Evolutionary conservation across 1,140 invertebrate genomes (phyloP), one percentile per base, ranked within the genome.

Genomic region (Lasioglossum albipes): DNA sequence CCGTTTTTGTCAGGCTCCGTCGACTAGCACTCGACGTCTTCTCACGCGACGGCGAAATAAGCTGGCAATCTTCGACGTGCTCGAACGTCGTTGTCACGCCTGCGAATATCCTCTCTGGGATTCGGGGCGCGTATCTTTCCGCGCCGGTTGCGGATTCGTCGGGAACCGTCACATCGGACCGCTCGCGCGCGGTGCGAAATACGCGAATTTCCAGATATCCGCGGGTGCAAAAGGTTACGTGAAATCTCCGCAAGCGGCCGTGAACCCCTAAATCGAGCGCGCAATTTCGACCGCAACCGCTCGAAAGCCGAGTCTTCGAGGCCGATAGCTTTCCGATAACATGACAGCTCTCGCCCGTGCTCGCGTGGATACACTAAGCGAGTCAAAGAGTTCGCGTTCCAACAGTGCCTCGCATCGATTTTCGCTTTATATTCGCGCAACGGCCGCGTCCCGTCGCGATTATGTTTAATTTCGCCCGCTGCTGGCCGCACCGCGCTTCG

Each of bases 31-130:
- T 27, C 31, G 45, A 22, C 61, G 69, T 78, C 41, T 64, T 41
- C 22, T 31, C 61, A 36, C 57, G 41, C 42, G 73, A 36, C 57
- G 41, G 42, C 68, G 79, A 67, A 83, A 76, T 83, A 76, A 83
- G 62, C 68, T 57, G 62, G 73, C 73, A 66, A 67, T 75, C 62
- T 66, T 75, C 45, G 49, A 6, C 42, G 52, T 45, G 54, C 67
- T 20, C 52, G 52, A 52, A 67, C 45, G 45, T 22, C 57, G 57
- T 57, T 31, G 71, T 70, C 42, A n/a, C 20, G 62, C 41, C 36
- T 84, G 82, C 18, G 64, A 84, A 83, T 79, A 74, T 27, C 42
- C n/a, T 74, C 54, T 67, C 67, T 64, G 36, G 45, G 61, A 79
- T 67, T 49, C 66, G n/a, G 42, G 12, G 0, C 42, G 66, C n/a